phyloP scores from a whole-genome alignment of 1,140 invertebrate genomes.

The Caerostris extrusa region DNA sequence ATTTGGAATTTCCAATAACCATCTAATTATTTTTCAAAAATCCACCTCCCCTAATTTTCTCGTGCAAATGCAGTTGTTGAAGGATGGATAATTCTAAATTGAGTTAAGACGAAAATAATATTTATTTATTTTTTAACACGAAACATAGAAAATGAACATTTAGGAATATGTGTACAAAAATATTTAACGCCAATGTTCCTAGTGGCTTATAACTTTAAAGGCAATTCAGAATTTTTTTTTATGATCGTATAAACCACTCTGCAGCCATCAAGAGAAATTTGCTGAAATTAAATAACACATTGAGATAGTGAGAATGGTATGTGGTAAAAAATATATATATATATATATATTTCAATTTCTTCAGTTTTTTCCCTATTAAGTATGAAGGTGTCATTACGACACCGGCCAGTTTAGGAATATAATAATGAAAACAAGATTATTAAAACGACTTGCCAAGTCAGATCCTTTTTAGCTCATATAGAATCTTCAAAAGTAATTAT shows the following conservation, averaged over 20 bases:
- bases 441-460: conserved; percentile 43
- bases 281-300: conserved; percentile 66
- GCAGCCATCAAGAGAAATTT: conserved; percentile 16
- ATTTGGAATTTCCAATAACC: conserved; percentile 49
- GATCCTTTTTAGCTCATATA: background rate
- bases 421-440: conserved; percentile 45
- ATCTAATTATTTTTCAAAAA: background rate
- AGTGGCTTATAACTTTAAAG: conserved; percentile 44
- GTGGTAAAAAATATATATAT: background rate
- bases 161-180: conserved; percentile 53
- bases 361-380: conserved; percentile 62
- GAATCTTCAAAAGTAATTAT: conserved; percentile 60
- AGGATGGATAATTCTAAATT: conserved; percentile 30
- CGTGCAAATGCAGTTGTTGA: background rate
- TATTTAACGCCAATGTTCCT: conserved; percentile 44
- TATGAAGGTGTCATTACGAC: conserved; percentile 41
- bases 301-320: background rate
- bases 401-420: background rate
- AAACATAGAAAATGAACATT: conserved; percentile 26
- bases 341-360: background rate
- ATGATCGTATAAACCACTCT: background rate
- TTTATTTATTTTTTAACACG: background rate
- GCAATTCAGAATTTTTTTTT: conserved; percentile 50
- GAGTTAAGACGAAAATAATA: conserved; percentile 10
- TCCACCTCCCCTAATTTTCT: background rate